Conservation (phyloP, 2,113 vertebrate species). For the Nycticebus coucang region DNA sequence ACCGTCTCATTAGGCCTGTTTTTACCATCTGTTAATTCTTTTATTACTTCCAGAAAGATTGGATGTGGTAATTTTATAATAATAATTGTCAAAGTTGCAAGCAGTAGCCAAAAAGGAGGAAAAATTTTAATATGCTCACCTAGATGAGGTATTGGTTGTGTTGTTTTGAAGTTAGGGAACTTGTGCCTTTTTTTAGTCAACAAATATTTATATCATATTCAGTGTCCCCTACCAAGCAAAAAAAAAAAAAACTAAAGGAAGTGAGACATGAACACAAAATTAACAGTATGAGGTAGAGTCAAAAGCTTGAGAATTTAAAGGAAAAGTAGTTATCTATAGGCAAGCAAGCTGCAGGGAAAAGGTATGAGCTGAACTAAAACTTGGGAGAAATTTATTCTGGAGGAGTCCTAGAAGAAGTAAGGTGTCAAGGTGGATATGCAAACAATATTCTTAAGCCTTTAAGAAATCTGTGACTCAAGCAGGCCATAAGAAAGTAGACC, state of each 20-base stretch:
- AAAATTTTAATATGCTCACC: not conserved
- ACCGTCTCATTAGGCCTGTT: not conserved
- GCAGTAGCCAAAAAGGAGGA: not conserved
- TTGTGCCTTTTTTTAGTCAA: not conserved
- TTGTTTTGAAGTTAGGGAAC: not conserved
- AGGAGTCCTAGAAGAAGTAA: not conserved
- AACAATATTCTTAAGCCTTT: not conserved
- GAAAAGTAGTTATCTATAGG: not conserved
- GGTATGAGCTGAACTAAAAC: not conserved
- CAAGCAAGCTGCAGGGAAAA: not conserved
- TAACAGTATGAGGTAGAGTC: not conserved
- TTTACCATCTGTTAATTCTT: not conserved
- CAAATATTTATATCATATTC: not conserved
- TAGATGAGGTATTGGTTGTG: not conserved
- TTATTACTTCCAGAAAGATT: not conserved
- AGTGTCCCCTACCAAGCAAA: not conserved
- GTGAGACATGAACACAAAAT: not conserved
- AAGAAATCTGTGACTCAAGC: not conserved
- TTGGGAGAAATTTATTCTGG: not conserved
- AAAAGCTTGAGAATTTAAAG: conserved; percentile 38
- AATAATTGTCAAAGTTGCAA: not conserved
- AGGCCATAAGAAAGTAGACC: not conserved
- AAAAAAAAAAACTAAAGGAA: not conserved
- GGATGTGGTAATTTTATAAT: not conserved
- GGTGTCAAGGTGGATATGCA: not conserved